Evolutionary conservation across 53 echinoderm and acorn worm species (phyloP).

Genomic region (Echinometra lucunter): DNA sequence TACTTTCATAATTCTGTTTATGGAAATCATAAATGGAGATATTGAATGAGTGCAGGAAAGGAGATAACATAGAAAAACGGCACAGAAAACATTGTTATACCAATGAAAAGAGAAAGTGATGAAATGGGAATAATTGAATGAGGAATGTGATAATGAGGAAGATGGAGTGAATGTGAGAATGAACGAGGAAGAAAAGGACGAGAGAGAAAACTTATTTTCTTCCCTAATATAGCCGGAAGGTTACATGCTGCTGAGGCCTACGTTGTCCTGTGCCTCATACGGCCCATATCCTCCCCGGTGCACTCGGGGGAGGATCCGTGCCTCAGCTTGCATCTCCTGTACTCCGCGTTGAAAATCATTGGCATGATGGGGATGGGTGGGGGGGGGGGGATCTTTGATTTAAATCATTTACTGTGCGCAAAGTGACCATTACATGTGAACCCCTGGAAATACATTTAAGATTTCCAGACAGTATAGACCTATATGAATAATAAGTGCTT

Average conservation of each 20-base stretch:
- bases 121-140: neutral
- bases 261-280: slow-evolving; percentile 29
- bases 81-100: no score
- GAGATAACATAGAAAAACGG: no score
- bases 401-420: no score
- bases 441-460: no score
- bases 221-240: slow-evolving; percentile 18
- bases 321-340: neutral
- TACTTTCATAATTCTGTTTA: no score
- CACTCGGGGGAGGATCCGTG: slow-evolving; percentile 39
- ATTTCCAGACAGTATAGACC: no score
- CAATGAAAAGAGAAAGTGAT: no score
- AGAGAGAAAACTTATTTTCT: neutral
- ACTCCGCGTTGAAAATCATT: neutral
- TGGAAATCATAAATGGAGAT: no score
- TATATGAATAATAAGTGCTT: no score
- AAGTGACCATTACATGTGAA: no score
- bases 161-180: neutral
- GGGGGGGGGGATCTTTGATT: no score
- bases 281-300: slow-evolving; percentile 7
- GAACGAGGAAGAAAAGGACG: neutral
- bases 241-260: neutral
- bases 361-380: neutral
- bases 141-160: neutral
- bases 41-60: no score